Base-by-base conservation (phyloP, 2,888 invertebrate species). In the Tuta absoluta region DNA sequence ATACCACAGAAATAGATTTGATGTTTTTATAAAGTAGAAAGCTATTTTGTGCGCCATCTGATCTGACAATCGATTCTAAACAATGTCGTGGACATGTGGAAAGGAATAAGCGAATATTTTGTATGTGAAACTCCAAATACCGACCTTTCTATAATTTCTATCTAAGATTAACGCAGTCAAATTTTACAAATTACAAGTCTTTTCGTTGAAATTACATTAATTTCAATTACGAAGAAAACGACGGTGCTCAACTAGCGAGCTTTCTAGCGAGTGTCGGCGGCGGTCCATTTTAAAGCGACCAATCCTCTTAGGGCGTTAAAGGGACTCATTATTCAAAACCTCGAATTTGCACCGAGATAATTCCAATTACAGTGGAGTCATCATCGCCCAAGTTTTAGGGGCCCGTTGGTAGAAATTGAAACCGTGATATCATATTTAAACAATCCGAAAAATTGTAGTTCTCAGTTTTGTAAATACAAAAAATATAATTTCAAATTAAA, bases 291-390 rank as follows among this genome's bases (percentile, higher is more conserved):
- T 21, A 64, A 64, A 59, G 17, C 63, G 53, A n/a, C 24, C 78
- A 82, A 81, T 82, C 81, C 84, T 82, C 83, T 82, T 84, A 82
- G 71, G 66, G 67, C 75, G 75, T 74, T 73, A 76, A 69, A 71
- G 68, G 71, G 69, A 73, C 79, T 80, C 81, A 85, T 85, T 84
- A 86, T 82, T 85, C 82, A 85, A 81, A 81, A 76, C 80, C 77
- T 79, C 80, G 76, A 82, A 81, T 80, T 79, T 78, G 76, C 75
- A 63, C 67, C 62, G 75, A 79, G 82, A 85, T 87, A 85, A 87
- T 84, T 82, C 82, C 81, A 85, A 85, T 87, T 86, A 86, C 72
- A 70, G 60, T 28, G 58, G 64, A 81, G 77, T 81, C 82, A 78
- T 80, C 79, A 69, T 67, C 72, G 65, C 67, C 66, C 23, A 61